These are phyloP conservation scores for Melanostigma gelatinosum DNA, from an alignment of 2,113 vertebrate genomes.

Conservation along the genomic window DNA sequence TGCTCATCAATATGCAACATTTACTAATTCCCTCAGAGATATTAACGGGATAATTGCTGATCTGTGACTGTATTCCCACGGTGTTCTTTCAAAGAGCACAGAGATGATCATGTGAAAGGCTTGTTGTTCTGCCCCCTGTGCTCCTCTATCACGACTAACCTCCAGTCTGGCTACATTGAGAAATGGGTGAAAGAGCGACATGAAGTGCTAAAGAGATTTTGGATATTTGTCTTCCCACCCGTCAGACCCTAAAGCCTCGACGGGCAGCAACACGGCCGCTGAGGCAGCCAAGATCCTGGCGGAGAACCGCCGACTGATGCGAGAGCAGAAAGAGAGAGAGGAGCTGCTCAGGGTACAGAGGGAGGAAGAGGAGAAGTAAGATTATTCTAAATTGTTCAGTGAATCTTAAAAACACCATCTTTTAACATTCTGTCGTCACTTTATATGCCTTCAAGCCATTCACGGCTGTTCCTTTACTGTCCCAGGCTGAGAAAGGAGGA, in stretches of 20 bases:
- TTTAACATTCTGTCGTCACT: not conserved
- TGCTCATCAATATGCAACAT: not conserved
- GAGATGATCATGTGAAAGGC: slow-evolving; percentile 11
- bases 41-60: not conserved
- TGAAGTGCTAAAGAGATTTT: not conserved
- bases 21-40: not conserved
- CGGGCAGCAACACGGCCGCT: slow-evolving; percentile 87
- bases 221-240: not conserved
- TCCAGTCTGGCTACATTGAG: not conserved
- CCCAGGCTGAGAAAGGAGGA: slow-evolving; percentile 85
- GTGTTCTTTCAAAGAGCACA: not conserved
- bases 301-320: slow-evolving; percentile 88
- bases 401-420: not conserved
- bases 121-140: not conserved
- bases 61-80: not conserved
- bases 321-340: slow-evolving; percentile 88
- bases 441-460: not conserved
- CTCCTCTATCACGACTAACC: not conserved
- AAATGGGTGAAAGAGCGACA: not conserved
- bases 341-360: slow-evolving; percentile 86
- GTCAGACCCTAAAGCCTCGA: slow-evolving; percentile 82
- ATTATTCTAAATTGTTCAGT: not conserved
- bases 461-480: not conserved
- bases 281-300: slow-evolving; percentile 90
- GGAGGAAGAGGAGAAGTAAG: slow-evolving; percentile 88